These are phyloP conservation scores for Salticus scenicus DNA, from an alignment of 2,888 invertebrate species.

Conservation along the genomic window DNA sequence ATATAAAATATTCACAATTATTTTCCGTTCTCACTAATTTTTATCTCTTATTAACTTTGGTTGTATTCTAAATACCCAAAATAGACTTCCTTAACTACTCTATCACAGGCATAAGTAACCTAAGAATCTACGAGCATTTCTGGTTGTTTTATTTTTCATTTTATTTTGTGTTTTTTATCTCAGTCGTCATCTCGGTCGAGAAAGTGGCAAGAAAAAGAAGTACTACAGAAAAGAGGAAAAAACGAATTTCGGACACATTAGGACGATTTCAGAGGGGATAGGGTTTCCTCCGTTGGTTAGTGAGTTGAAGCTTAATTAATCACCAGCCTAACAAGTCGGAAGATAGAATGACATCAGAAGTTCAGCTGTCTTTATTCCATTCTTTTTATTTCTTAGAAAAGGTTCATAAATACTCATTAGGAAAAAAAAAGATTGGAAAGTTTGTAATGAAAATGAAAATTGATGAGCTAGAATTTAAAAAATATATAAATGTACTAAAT, in stretches of 20 bases:
- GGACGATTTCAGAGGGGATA: background rate
- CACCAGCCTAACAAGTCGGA: conserved; percentile 1
- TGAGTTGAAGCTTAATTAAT: conserved; percentile 10
- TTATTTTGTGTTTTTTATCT: too few relatives aligned
- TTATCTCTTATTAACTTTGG: too few relatives aligned
- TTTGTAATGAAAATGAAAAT: too few relatives aligned
- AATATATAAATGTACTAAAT: too few relatives aligned
- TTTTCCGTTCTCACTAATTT: too few relatives aligned
- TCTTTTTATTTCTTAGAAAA: background rate
- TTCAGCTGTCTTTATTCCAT: background rate
- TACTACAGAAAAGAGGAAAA: background rate
- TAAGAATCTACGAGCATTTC: too few relatives aligned
- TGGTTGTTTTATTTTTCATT: too few relatives aligned
- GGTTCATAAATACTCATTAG: background rate
- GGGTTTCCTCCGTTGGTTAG: conserved; percentile 13
- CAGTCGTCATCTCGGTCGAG: background rate
- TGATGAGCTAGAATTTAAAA: too few relatives aligned
- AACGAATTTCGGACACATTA: background rate
- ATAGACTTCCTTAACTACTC: too few relatives aligned
- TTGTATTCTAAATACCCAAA: too few relatives aligned
- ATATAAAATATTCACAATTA: too few relatives aligned
- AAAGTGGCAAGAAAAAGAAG: background rate
- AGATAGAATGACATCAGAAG: background rate
- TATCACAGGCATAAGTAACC: too few relatives aligned
- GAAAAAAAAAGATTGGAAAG: background rate